Evolutionary conservation across 2,797 vertebrate genomes (phyloP).

Genomic region (Poecilia gillii): DNA sequence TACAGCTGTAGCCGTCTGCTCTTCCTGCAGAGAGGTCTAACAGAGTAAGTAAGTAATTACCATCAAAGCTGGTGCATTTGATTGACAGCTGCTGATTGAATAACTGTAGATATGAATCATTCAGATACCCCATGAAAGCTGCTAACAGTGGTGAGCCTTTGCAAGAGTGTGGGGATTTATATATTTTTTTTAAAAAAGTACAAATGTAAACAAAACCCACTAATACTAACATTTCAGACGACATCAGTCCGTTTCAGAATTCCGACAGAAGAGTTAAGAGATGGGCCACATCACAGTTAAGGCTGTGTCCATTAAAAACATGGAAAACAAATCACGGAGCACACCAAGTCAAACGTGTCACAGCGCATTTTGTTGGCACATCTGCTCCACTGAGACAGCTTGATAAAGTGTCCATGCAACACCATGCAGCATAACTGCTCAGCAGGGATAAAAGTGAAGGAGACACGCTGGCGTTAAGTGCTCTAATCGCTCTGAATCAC

Average conservation of each 20-base stretch:
- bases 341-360: slow-evolving; percentile 25
- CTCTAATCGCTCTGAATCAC: slow-evolving; percentile 69
- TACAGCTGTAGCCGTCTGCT: slow-evolving; percentile 46
- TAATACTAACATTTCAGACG: background rate
- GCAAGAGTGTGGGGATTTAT: slow-evolving; percentile 10
- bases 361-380: slow-evolving; percentile 41
- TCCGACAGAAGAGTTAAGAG: background rate
- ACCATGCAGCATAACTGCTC: slow-evolving; percentile 45
- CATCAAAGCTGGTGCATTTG: slow-evolving; percentile 56
- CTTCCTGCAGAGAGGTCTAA: slow-evolving; percentile 55
- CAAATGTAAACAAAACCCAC: background rate
- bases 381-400: slow-evolving; percentile 42
- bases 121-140: slow-evolving; percentile 28
- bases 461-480: slow-evolving; percentile 66
- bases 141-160: slow-evolving; percentile 13
- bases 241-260: background rate
- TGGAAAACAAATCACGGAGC: slow-evolving; percentile 29
- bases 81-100: slow-evolving; percentile 60
- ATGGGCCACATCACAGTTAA: slow-evolving; percentile 16
- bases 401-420: slow-evolving; percentile 49
- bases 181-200: background rate
- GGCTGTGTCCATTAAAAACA: slow-evolving; percentile 31
- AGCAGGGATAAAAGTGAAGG: slow-evolving; percentile 60
- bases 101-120: slow-evolving; percentile 37
- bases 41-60: slow-evolving; percentile 62